A percentile compares a stretch with the other conserved stretches of the same genome.
Evolutionary conservation across 2,113 vertebrate genomes (phyloP).

Genomic region (Salvator merianae): DNA sequence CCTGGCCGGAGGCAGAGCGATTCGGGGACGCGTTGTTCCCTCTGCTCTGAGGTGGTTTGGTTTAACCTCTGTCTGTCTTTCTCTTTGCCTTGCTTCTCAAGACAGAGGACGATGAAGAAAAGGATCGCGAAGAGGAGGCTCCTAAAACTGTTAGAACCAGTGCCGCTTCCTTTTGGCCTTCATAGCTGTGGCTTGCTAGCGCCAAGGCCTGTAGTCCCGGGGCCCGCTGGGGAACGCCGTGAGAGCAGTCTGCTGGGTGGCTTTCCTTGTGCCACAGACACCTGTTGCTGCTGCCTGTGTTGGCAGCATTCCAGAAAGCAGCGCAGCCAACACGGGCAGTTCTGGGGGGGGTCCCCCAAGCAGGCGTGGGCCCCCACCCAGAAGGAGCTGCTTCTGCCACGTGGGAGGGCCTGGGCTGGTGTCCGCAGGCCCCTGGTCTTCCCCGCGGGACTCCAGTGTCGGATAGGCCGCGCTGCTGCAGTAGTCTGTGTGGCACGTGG

Average conservation of each 20-base stretch:
- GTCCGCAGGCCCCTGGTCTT: background rate
- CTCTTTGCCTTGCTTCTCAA: slow-evolving; percentile 56
- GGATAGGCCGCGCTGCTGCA: background rate
- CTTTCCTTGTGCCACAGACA: background rate
- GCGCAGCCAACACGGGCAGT: too few relatives aligned
- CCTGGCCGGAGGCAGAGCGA: background rate
- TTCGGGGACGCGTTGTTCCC: background rate
- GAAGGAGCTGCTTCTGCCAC: background rate
- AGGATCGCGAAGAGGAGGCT: slow-evolving; percentile 50
- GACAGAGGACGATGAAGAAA: slow-evolving; percentile 69
- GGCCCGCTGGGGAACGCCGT: background rate
- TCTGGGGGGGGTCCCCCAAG: background rate
- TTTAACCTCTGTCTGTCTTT: slow-evolving; percentile 6
- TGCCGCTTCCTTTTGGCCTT: slow-evolving; percentile 35
- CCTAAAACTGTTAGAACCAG: slow-evolving; percentile 60
- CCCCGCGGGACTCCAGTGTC: background rate
- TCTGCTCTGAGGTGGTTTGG: background rate
- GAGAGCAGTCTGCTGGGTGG: background rate
- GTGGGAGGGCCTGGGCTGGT: background rate
- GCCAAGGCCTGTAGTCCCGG: background rate
- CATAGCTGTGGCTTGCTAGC: background rate
- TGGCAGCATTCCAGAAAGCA: too few relatives aligned
- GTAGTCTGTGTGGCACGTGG: background rate
- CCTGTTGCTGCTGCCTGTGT: background rate
- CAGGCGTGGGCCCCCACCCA: background rate